Conservation (phyloP, 2,888 invertebrate species). For the Xestia rhomboidea region DNA sequence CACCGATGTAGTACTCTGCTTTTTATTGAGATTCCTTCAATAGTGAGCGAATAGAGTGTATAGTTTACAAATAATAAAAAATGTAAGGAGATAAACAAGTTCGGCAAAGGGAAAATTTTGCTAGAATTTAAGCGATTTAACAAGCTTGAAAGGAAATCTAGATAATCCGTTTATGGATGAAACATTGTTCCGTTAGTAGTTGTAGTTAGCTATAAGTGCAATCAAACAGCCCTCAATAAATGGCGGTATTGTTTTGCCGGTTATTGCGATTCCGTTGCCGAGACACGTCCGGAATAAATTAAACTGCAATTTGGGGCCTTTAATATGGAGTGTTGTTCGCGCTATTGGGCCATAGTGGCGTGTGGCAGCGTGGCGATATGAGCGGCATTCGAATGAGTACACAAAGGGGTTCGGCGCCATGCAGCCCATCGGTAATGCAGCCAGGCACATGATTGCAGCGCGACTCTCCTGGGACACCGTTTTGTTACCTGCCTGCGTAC, state of each 20-base stretch:
- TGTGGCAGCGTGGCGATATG: slow-evolving; percentile 83
- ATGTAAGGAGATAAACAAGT: slow-evolving; percentile 14
- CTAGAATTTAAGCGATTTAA: slow-evolving; percentile 3
- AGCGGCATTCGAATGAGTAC: slow-evolving; percentile 88
- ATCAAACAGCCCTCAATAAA: slow-evolving; percentile 84
- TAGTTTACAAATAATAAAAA: slow-evolving; percentile 23
- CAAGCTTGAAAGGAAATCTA: slow-evolving; percentile 30
- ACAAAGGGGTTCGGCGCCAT: slow-evolving; percentile 81
- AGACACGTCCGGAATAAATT: slow-evolving; percentile 90
- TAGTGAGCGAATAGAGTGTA: slow-evolving; percentile 13
- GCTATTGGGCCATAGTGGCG: slow-evolving; percentile 85
- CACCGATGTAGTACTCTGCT: slow-evolving; percentile 34
- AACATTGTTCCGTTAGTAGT: slow-evolving; percentile 40
- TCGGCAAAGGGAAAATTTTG: slow-evolving; percentile 14
- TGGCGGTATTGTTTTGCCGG: slow-evolving; percentile 87
- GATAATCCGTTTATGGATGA: slow-evolving; percentile 36
- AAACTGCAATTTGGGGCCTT: slow-evolving; percentile 90
- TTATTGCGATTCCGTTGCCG: slow-evolving; percentile 90
- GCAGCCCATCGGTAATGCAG: slow-evolving; percentile 83
- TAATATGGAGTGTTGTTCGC: slow-evolving; percentile 89
- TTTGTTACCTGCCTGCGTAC: slow-evolving; percentile 68
- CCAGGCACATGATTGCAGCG: slow-evolving; percentile 79
- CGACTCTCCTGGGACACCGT: slow-evolving; percentile 73
- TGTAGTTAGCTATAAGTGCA: slow-evolving; percentile 76
- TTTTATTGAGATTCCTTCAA: slow-evolving; percentile 29